These are phyloP conservation scores for Pinna nobilis DNA, from an alignment of 1,140 invertebrate genomes.

Conservation along the genomic window DNA sequence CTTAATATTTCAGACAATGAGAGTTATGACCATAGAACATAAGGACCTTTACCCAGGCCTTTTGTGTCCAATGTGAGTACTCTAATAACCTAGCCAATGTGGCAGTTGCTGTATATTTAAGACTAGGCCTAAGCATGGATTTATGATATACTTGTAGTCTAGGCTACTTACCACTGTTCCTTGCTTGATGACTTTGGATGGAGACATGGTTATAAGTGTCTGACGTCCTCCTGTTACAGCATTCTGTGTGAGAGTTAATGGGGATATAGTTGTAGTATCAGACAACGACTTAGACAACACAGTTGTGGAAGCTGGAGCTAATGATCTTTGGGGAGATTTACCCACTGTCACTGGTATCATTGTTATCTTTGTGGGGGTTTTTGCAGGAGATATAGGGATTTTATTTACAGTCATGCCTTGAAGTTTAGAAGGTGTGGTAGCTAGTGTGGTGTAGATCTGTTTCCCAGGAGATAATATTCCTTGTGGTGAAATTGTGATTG, in stretches of 20 bases:
- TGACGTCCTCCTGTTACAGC: constrained; percentile 22
- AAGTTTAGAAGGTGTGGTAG: constrained; percentile 29
- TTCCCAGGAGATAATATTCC: constrained; percentile 65
- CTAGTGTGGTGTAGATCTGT: constrained; percentile 54
- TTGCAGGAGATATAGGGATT: constrained; percentile 69
- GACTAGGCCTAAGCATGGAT: too few species aligned
- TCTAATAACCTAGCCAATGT: too few species aligned
- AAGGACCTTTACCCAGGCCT: too few species aligned
- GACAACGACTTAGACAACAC: constrained; percentile 35
- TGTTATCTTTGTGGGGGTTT: constrained; percentile 72
- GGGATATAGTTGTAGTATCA: constrained; percentile 46
- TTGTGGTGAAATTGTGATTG: constrained; percentile 81
- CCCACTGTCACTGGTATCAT: constrained; percentile 71
- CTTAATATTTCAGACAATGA: too few species aligned
- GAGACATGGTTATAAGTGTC: constrained; percentile 78
- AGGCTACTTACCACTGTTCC: constrained; percentile 61
- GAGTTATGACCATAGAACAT: too few species aligned
- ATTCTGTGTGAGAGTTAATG: constrained; percentile 43
- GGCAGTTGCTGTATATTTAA: too few species aligned
- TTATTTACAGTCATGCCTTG: constrained; percentile 60
- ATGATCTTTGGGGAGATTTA: constrained; percentile 71
- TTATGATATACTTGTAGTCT: too few species aligned
- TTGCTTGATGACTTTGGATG: constrained; percentile 73
- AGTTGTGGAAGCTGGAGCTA: constrained; percentile 61
- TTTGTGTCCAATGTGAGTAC: too few species aligned